Evolutionary conservation across 2,797 vertebrate genomes (phyloP), one percentile per base, ranked within the genome.

Genomic region (Myripristis murdjan): DNA sequence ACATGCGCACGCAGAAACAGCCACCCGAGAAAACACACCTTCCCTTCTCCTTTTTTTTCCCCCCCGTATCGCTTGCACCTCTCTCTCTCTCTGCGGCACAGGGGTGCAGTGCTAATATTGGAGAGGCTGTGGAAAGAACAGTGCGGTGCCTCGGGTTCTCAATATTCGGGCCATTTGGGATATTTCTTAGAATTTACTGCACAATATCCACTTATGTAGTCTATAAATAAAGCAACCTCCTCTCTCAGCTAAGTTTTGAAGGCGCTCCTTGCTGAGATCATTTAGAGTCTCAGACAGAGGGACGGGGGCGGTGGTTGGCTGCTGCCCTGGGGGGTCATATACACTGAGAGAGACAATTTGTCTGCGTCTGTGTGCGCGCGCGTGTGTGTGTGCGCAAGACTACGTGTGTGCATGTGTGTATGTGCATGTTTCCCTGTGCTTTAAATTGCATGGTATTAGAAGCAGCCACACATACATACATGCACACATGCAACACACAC

Each of bases 311-410:
- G 85, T 60, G 28, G 82, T 70, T 83, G 83, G 81, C 86, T 86
- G 79, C 79, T 86, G 87, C 89, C 87, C 87, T 79, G 12, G 49
- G 85, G 79, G 84, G 82, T 90, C 87, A 89, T 83, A 86, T 73
- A 74, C 63, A 83, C 85, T 84, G 72, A 81, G 65, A 90, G 79
- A 89, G 75, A 89, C 78, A 72, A 87, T 83, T 85, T 78, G 73
- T 90, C 85, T 84, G 82, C 73, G 52, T 73, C 67, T 54, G 55
- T 37, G n/a, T n/a, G n/a, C n/a, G n/a, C n/a, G n/a, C n/a, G n/a
- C n/a, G n/a, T n/a, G n/a, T n/a, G n/a, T n/a, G n/a, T n/a, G n/a
- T n/a, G n/a, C n/a, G n/a, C n/a, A n/a, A n/a, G n/a, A n/a, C 75
- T 53, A 69, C 79, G 64, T 68, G 49, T 64, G 77, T 4, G 23